These are phyloP conservation scores for Theonella swinhoei DNA, from an alignment of 37 sponge, comb jelly and placozoan species.

Conservation along the genomic window DNA sequence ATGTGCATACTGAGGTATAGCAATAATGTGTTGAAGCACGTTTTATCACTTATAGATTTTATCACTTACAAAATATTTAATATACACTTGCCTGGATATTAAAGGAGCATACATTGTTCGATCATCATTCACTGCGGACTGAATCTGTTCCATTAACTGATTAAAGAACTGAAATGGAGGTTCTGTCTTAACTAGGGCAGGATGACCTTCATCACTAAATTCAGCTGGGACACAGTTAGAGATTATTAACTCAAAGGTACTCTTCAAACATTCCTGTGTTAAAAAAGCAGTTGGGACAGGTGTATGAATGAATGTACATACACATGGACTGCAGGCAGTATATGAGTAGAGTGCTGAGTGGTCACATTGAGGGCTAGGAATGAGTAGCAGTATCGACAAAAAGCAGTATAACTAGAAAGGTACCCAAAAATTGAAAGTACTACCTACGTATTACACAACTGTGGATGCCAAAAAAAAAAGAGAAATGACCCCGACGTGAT, in stretches of 20 bases:
- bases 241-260: conserved; percentile 76
- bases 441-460: too few species aligned
- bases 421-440: too few species aligned
- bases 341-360: too few species aligned
- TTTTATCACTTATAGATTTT: too few species aligned
- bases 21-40: too few species aligned
- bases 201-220: conserved; percentile 25
- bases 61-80: background rate
- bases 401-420: background rate
- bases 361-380: background rate
- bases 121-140: conserved; percentile 62
- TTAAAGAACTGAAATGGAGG: conserved; percentile 76
- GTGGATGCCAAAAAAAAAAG: conserved; percentile 47
- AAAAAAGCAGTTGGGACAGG: background rate
- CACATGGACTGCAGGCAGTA: background rate
- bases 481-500: conserved; percentile 89
- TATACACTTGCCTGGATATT: conserved; percentile 31
- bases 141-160: conserved; percentile 43
- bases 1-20: too few species aligned
- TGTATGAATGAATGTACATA: background rate
- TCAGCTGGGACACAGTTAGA: conserved; percentile 46
- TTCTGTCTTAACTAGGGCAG: conserved; percentile 33
- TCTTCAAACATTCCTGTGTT: conserved; percentile 73
- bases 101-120: conserved; percentile 44
- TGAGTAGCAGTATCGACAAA: background rate